Evolutionary conservation across 2,113 vertebrate genomes (phyloP).

Genomic region (Microtus pennsylvanicus): DNA sequence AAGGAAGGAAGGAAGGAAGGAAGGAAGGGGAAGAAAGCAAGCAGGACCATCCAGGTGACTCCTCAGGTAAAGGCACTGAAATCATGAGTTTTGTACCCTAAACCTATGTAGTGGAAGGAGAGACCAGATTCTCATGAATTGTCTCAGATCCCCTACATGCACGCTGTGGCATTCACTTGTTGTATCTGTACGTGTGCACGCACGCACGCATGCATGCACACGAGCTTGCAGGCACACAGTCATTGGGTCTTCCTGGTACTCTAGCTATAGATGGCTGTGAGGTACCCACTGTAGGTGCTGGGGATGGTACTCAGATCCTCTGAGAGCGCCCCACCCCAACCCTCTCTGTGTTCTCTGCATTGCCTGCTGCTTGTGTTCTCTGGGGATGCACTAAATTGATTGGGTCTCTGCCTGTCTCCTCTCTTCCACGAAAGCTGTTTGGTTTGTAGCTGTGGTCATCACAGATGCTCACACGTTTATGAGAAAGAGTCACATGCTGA

Average conservation of each 20-base stretch:
- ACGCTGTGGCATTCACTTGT: not conserved
- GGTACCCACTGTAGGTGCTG: not conserved
- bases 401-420: not conserved
- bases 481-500: accelerated
- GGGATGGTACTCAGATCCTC: not conserved
- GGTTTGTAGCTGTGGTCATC: not conserved
- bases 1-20: not conserved
- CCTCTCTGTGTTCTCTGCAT: not conserved
- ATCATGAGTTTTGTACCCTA: not conserved
- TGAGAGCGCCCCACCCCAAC: too few relatives aligned
- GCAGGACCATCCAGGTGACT: not conserved
- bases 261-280: not conserved
- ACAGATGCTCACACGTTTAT: accelerated
- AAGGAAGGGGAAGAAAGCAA: not conserved
- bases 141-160: not conserved
- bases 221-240: not conserved
- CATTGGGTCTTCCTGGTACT: not conserved
- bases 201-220: not conserved
- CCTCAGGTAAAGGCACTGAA: not conserved
- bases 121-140: too few relatives aligned
- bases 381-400: accelerated
- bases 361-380: not conserved
- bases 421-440: accelerated
- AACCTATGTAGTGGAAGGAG: not conserved
- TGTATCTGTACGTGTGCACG: not conserved